phyloP scores from a whole-genome alignment of 2,888 invertebrate genomes.

The Coenonympha arcania region DNA sequence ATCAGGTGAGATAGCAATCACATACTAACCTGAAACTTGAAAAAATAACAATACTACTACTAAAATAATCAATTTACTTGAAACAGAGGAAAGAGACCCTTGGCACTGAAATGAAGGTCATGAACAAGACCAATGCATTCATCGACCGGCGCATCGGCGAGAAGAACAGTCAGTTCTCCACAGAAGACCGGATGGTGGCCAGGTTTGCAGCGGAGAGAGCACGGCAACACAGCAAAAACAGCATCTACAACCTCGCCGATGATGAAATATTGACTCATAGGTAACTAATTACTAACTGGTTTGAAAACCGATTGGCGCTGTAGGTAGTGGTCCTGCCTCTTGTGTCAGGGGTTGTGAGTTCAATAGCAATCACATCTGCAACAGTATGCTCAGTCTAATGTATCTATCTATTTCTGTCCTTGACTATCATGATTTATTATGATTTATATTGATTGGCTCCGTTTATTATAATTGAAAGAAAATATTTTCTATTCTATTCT shows the following conservation, averaged over 20 bases:
- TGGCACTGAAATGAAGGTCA: constrained; percentile 86
- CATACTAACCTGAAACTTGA: too few relatives aligned
- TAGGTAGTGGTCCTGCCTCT: too few relatives aligned
- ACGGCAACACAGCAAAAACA: constrained; percentile 77
- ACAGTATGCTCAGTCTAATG: too few relatives aligned
- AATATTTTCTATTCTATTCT: too few relatives aligned
- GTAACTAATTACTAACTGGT: constrained; percentile 31
- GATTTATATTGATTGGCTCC: too few relatives aligned
- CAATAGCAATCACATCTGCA: too few relatives aligned
- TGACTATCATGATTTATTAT: too few relatives aligned
- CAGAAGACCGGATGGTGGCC: constrained; percentile 86
- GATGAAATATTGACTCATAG: constrained; percentile 92
- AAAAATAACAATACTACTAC: too few relatives aligned
- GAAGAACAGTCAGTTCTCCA: constrained; percentile 77
- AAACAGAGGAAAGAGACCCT: constrained; percentile 86
- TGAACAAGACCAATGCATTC: constrained; percentile 89
- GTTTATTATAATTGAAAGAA: too few relatives aligned
- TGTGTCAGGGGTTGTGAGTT: too few relatives aligned
- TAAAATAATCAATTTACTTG: neutral
- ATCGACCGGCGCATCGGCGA: constrained; percentile 93
- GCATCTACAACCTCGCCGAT: constrained; percentile 89
- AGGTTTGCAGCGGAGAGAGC: constrained; percentile 86
- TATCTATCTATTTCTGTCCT: too few relatives aligned
- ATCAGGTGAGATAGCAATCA: too few relatives aligned
- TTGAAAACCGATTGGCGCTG: neutral